phyloP scores from a whole-genome alignment of 2,797 vertebrate genomes.

The Malacoraja senta region DNA sequence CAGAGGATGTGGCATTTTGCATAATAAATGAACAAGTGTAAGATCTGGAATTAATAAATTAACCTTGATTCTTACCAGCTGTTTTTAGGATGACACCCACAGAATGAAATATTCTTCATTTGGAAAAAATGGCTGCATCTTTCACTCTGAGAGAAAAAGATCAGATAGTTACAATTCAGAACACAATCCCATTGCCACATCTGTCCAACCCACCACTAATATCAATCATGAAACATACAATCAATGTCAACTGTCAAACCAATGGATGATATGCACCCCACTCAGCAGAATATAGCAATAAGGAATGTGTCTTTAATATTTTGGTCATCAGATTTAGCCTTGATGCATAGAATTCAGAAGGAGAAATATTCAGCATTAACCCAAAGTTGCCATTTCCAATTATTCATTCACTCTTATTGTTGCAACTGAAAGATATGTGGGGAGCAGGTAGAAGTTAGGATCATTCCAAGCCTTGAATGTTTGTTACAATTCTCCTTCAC shows the following conservation, averaged over 20 bases:
- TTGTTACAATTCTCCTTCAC: neutral
- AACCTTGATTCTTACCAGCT: constrained; percentile 71
- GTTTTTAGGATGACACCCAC: constrained; percentile 89
- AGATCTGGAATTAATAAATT: neutral
- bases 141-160: constrained; percentile 64
- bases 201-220: neutral
- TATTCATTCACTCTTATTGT: neutral
- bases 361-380: neutral
- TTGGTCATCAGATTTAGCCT: neutral
- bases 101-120: constrained; percentile 98
- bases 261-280: neutral
- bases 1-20: too few species aligned
- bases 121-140: constrained; percentile 97
- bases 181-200: neutral
- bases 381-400: neutral
- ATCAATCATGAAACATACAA: constrained; percentile 37
- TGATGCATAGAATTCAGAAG: neutral
- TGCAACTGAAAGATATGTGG: neutral
- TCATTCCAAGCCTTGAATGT: neutral
- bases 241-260: accelerated
- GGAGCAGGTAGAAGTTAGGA: neutral
- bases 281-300: neutral
- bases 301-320: neutral
- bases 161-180: neutral
- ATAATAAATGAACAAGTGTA: too few species aligned